Base-by-base conservation (phyloP, 2,797 vertebrate species). In the Philypnodon macrostomus region DNA sequence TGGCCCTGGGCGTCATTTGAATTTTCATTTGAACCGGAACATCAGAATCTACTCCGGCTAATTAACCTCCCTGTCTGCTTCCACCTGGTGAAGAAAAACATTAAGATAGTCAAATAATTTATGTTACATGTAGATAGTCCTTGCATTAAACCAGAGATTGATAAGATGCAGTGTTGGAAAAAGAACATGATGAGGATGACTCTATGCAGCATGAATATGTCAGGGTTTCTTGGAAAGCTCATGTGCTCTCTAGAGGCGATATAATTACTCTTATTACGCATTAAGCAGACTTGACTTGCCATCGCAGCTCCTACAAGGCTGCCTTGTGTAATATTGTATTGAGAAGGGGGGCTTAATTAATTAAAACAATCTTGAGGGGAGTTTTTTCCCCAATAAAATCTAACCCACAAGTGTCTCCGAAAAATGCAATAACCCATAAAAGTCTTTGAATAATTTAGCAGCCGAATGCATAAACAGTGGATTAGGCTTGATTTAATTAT, bases 401-500 rank as follows among this genome's bases (percentile, higher is more conserved):
- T 75, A 53, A 69, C 67, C 49, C 66, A 66, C 69, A 72, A 85
- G 64, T 84, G 73, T 87, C 73, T 77, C 57, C 23, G 58, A 77
- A 75, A 89, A 88, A 87, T 72, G 80, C 87, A 90, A 88, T 88
- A 90, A 87, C 73, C 77, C 81, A 82, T 83, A 84, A 88, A 88
- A 89, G 69, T 80, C 73, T 77, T 73, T 90, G 85, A 90, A 90
- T 91, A 88, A 90, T 90, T 87, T 82, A 90, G 77, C 62, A 66
- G 77, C 67, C 59, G 77, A 86, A 85, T 82, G 81, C 88, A 91
- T 89, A 87, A 90, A 89, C 89, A 87, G 85, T 80, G 80, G 79
- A 90, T 90, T 88, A 90, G 75, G 74, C 65, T 81, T 88, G 84
- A 90, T 90, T 90, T 87, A 89, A 90, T 91, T 87, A 89, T 71